phyloP scores from a whole-genome alignment of 1,140 invertebrate species.

The Drosophila serrata region DNA sequence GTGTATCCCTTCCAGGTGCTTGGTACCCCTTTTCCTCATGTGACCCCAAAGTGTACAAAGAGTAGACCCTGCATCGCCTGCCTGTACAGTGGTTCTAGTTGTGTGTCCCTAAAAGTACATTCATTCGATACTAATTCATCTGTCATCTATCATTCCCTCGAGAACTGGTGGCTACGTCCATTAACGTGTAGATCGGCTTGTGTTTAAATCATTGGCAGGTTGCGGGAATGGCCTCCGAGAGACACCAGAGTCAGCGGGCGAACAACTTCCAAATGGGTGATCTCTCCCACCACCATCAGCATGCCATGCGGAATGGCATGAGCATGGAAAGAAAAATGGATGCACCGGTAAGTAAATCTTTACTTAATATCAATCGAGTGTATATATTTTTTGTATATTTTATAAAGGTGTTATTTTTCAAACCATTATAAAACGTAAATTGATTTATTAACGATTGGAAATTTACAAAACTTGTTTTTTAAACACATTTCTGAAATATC shows the following conservation, averaged over 20 bases:
- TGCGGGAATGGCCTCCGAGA: constrained; percentile 90
- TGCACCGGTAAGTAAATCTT: constrained; percentile 88
- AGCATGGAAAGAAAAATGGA: constrained; percentile 90
- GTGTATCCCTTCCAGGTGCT: constrained; percentile 67
- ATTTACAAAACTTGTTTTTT: neutral
- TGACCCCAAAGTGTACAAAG: constrained; percentile 43
- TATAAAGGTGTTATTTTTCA: neutral
- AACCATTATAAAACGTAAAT: neutral
- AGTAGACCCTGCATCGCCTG: constrained; percentile 63
- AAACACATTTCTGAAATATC: neutral
- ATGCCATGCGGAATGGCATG: constrained; percentile 87
- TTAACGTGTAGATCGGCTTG: constrained; percentile 73
- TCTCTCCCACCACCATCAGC: constrained; percentile 86
- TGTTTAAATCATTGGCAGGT: constrained; percentile 87
- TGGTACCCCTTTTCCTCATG: constrained; percentile 45
- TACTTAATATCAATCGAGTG: too few species aligned
- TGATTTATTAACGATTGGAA: neutral
- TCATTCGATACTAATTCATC: constrained; percentile 72
- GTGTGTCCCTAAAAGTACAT: constrained; percentile 70
- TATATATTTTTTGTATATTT: neutral
- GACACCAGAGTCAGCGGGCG: constrained; percentile 89
- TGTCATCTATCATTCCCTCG: constrained; percentile 37
- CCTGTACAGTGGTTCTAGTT: constrained; percentile 57
- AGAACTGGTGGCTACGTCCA: constrained; percentile 53
- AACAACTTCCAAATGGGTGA: constrained; percentile 94